These are phyloP conservation scores for Eleginops maclovinus DNA, from an alignment of 2,113 vertebrate species.

Conservation along the genomic window DNA sequence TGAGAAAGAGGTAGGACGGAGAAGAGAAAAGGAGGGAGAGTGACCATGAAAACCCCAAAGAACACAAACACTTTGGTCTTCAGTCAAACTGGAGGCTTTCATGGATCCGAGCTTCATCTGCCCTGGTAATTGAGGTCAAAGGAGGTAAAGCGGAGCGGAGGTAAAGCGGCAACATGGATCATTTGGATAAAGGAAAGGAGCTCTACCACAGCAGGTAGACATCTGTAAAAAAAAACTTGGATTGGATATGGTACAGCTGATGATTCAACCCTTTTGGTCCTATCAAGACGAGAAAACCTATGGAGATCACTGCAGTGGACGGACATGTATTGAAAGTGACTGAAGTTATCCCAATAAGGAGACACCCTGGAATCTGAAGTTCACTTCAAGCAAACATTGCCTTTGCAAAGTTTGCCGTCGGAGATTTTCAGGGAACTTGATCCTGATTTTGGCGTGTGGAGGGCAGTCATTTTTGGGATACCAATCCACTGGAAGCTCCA, in stretches of 20 bases:
- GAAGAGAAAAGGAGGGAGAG: not conserved
- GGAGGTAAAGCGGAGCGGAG: not conserved
- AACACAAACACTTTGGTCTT: constrained; percentile 12
- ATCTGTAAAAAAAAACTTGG: not conserved
- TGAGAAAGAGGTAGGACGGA: constrained; percentile 66
- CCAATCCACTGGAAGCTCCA: not conserved
- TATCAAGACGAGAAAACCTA: not conserved
- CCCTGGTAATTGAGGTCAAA: not conserved
- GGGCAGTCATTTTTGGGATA: not conserved
- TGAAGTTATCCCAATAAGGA: not conserved
- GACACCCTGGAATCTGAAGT: constrained; percentile 7
- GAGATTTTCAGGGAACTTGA: constrained; percentile 19
- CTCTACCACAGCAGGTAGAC: not conserved
- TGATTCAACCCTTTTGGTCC: not conserved
- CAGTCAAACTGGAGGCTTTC: constrained; percentile 2
- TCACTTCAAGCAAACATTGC: not conserved
- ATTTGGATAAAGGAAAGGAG: not conserved
- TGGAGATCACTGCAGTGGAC: not conserved
- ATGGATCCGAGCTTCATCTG: constrained; percentile 1
- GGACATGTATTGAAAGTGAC: not conserved
- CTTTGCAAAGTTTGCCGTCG: not conserved
- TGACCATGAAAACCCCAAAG: constrained; percentile 26
- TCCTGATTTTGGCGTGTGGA: not conserved
- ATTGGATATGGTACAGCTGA: not conserved
- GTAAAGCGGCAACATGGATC: not conserved